Evolutionary conservation across 2,797 vertebrate species (phyloP), one percentile per base, ranked within the genome.

Genomic region (Chaetodon trifasciatus): DNA sequence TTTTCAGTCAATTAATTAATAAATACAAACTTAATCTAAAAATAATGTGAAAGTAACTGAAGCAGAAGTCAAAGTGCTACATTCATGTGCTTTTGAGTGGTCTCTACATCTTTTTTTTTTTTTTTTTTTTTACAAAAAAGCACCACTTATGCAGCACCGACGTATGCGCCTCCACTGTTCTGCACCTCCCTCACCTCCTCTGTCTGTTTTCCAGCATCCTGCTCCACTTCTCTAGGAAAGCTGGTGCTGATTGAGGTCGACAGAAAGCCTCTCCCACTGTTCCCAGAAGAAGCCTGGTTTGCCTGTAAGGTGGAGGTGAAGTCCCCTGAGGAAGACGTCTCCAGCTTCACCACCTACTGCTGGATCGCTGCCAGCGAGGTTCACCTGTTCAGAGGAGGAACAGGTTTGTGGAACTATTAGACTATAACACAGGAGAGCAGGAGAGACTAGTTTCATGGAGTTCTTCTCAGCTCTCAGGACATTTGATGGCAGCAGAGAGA

Each of bases 241-340:
- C 70, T 83, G 56, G 56, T 62, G 32, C 58, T 76, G 79, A 84
- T 86, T 70, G 78, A 91, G 58, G 8, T 67, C 24, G 72, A 76
- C 70, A 74, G 71, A 63, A 17, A 65, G 39, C 23, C 55, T 69
- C 44, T 68, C n/a, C 61, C 10, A 2, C 17, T 74, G 8, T 46
- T 84, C 12, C 79, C 74, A 17, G 13, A 62, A n/a, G 68, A 82
- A 16, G n/a, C 52, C 52, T 86, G 81, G 78, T 83, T 85, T 56
- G 69, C 64, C n/a, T 13, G 23, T 37, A 76, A 78, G 75, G 63
- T 81, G 35, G 19, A 65, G 24, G 17, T 88, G 15, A 71, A 62
- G n/a, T 74, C 74, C 28, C 84, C 70, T 50, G 76, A 85, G 64
- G 16, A 28, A n/a, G 37, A 76, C 37, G n/a, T 39, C 24, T 76